Evolutionary conservation across 2,797 vertebrate species (phyloP).

Genomic region (Numenius phaeopus): DNA sequence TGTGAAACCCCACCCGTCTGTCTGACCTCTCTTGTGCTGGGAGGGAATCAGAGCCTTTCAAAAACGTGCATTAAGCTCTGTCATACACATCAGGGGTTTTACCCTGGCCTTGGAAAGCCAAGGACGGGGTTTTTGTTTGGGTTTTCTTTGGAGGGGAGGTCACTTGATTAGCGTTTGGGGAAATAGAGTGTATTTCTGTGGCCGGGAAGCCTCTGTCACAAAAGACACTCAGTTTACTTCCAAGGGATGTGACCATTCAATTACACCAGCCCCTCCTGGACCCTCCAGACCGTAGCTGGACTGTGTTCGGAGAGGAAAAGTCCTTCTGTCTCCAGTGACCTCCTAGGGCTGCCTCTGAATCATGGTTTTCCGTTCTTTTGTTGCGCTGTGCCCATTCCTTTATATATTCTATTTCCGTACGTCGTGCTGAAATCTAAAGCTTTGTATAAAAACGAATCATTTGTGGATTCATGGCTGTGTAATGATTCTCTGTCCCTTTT

Average conservation of each 20-base stretch:
- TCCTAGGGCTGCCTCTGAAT: neutral
- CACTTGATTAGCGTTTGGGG: neutral
- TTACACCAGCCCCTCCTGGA: neutral
- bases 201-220: neutral
- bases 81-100: accelerated
- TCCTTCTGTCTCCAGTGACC: neutral
- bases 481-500: neutral
- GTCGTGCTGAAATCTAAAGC: neutral
- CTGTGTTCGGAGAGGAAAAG: neutral
- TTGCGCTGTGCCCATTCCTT: neutral
- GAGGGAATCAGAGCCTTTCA: neutral
- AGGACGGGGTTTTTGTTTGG: neutral
- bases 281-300: neutral
- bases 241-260: accelerated
- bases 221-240: neutral
- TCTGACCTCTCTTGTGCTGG: neutral
- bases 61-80: accelerated
- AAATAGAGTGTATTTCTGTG: neutral
- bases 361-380: neutral
- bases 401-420: accelerated
- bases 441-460: accelerated
- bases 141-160: neutral
- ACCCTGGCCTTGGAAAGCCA: neutral
- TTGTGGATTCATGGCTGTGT: neutral
- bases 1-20: accelerated